phyloP scores from a whole-genome alignment of 2,888 invertebrate genomes.

The Ditula angustiorana region DNA sequence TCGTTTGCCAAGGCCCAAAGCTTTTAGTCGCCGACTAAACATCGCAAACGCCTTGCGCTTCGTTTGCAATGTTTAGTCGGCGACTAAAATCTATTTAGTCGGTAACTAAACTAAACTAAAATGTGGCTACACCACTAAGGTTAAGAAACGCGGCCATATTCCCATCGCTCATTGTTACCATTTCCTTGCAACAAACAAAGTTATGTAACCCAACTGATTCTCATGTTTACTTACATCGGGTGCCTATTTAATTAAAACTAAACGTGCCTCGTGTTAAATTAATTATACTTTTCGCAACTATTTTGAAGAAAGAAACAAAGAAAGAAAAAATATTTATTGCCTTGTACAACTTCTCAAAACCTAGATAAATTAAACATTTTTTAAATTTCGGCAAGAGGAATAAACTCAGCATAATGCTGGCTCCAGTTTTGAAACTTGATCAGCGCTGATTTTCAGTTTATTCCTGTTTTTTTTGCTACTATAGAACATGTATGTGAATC shows the following conservation, averaged over 20 bases:
- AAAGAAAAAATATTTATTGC: too few species aligned
- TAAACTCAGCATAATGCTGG: too few species aligned
- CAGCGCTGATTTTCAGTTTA: too few species aligned
- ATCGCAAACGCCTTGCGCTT: too few species aligned
- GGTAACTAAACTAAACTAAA: neutral
- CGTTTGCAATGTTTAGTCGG: neutral
- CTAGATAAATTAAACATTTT: too few species aligned
- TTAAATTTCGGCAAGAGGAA: too few species aligned
- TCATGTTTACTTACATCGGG: conserved; percentile 2
- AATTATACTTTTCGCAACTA: neutral
- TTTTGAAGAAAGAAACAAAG: too few species aligned
- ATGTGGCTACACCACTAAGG: conserved; percentile 1
- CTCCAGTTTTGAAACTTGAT: too few species aligned
- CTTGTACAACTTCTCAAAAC: too few species aligned
- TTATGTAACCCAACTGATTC: conserved; percentile 25
- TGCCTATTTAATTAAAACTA: neutral
- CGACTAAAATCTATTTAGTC: neutral
- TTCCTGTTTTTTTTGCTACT: too few species aligned
- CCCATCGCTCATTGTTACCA: conserved; percentile 30
- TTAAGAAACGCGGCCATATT: conserved; percentile 32
- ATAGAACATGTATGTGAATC: too few species aligned
- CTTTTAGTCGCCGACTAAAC: conserved; percentile 5
- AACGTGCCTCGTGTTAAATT: neutral
- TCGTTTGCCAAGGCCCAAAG: too few species aligned
- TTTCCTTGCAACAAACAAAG: conserved; percentile 23